Base-by-base conservation (phyloP, 2,888 invertebrate genomes). In the Baronia brevicornis region DNA sequence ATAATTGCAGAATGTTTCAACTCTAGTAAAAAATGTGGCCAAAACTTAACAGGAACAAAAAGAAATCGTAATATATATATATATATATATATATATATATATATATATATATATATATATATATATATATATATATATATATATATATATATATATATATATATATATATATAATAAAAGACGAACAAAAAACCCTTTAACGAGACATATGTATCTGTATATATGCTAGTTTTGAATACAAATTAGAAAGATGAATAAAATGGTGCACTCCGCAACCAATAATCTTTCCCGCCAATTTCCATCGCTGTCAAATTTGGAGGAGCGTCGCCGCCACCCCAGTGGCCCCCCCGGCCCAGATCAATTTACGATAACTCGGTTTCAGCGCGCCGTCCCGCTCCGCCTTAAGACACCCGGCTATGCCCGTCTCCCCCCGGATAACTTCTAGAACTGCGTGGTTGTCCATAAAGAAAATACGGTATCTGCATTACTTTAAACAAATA, bases 211-310 rank as follows among this genome's bases (percentile, higher is more conserved):
- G n/a, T 20, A 15, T 24, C 28, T 14, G 28, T 22, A 17, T 26
- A 47, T 43, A 43, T 51, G 48, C 54, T 57, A 54, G 67, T 65
- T 63, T 46, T 38, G 52, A 58, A 52, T 59, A 54, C 41, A 37
- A 54, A 61, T 49, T 47, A 42, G 41, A 37, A 45, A 43, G 42
- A 49, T 34, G 36, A 39, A 49, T 56, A 68, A 66, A 67, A 64
- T 52, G 33, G 46, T 39, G 51, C 46, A 48, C 54, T 46, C 54
- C 54, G 60, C 65, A 60, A 70, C 72, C 73, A 73, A 74, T 77
- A 80, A 80, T 78, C 68, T 78, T 79, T 78, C 74, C 73, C 80
- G 80, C 79, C 84, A 82, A 84, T 82, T 82, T 79, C 77, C 78
- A 79, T 84, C 68, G 78, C 79, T 82, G 84, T 84, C 84, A 82